Percentiles rank a stretch among this genome's conserved stretches.
Conservation (phyloP, 2,113 vertebrate species). For the Columbina picui region DNA sequence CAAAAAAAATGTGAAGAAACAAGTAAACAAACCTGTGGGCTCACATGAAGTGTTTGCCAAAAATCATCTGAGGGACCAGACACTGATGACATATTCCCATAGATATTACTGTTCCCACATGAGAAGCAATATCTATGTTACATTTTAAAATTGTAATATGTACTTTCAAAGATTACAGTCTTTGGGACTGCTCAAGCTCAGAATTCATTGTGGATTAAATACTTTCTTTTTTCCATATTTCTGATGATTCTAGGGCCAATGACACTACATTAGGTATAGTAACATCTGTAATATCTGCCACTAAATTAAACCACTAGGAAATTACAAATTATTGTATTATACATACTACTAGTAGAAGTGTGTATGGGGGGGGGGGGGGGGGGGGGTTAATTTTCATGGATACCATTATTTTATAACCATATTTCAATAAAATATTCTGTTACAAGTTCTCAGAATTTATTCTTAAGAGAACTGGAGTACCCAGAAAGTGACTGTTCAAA, state of each 20-base stretch:
- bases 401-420: neutral
- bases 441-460: neutral
- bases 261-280: neutral
- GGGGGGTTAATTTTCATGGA: rapidly evolving
- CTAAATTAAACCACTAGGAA: neutral
- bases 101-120: neutral
- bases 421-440: neutral
- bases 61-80: neutral
- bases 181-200: neutral
- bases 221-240: neutral
- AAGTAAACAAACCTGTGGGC: neutral
- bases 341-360: neutral
- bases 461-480: neutral
- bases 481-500: neutral
- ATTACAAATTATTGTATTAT: neutral
- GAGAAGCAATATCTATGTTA: neutral
- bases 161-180: neutral
- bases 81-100: neutral
- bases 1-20: neutral
- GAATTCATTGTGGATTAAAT: neutral
- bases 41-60: neutral
- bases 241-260: neutral
- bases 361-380: too few species aligned
- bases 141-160: neutral
- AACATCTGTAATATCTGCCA: neutral